These are phyloP conservation scores for Blastobasis lacticolella DNA, from an alignment of 2,888 invertebrate species.

Conservation along the genomic window DNA sequence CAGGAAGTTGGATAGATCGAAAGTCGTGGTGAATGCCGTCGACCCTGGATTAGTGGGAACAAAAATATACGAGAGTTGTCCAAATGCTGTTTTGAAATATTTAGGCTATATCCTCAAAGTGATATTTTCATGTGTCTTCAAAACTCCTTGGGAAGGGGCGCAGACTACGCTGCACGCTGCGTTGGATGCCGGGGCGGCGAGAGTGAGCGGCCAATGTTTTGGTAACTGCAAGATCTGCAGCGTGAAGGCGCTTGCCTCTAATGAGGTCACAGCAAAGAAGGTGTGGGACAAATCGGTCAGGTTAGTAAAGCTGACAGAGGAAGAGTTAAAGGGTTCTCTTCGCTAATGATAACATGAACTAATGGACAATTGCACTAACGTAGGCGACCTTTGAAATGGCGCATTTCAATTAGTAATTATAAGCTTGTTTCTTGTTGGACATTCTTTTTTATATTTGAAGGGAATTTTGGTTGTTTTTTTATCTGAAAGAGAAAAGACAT, in stretches of 20 bases:
- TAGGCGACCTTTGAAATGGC: too few relatives aligned
- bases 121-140: constrained; percentile 67
- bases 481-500: too few relatives aligned
- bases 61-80: constrained; percentile 73
- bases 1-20: constrained; percentile 71
- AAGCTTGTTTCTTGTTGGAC: too few relatives aligned
- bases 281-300: constrained; percentile 85
- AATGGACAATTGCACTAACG: too few relatives aligned
- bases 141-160: constrained; percentile 81
- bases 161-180: constrained; percentile 82
- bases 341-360: too few relatives aligned
- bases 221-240: constrained; percentile 78
- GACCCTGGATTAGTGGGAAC: constrained; percentile 86
- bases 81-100: too few relatives aligned
- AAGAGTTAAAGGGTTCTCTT: too few relatives aligned
- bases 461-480: too few relatives aligned
- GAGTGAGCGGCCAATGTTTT: constrained; percentile 80
- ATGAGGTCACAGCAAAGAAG: constrained; percentile 77
- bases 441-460: too few relatives aligned
- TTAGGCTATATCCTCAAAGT: constrained; percentile 37
- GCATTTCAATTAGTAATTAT: too few relatives aligned
- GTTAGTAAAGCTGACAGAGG: constrained; percentile 57
- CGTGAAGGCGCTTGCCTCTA: constrained; percentile 70
- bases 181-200: constrained; percentile 77
- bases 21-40: constrained; percentile 81